phyloP scores from a whole-genome alignment of 64 coral and sea anemone species.

The Montipora foliosa region DNA sequence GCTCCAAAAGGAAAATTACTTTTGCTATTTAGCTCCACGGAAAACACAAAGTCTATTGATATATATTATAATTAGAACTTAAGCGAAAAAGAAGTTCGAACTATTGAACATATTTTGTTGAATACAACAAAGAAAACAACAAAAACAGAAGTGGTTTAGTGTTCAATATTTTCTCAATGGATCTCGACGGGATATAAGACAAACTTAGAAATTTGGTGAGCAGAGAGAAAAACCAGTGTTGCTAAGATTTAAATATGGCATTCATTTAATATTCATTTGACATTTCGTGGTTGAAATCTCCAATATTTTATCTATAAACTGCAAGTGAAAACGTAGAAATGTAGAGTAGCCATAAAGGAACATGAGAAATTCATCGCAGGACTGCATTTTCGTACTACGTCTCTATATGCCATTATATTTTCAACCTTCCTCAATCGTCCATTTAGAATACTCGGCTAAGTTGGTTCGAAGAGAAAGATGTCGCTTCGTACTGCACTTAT shows the following conservation, averaged over 20 bases:
- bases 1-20: background rate
- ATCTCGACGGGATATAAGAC: no score
- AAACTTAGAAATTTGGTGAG: background rate
- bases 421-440: no score
- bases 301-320: background rate
- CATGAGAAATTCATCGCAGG: background rate
- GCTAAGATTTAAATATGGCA: no score
- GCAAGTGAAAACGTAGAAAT: background rate
- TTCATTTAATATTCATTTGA: slow-evolving; percentile 18
- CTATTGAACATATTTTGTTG: background rate
- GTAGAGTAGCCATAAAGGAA: background rate
- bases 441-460: no score
- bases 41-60: background rate
- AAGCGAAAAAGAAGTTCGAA: background rate
- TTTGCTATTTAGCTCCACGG: background rate
- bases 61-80: background rate
- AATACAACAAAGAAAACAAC: background rate
- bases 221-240: background rate
- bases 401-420: background rate
- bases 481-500: background rate
- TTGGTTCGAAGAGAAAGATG: background rate
- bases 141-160: no score
- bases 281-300: background rate
- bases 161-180: no score
- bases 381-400: background rate